Conservation (phyloP, 2,888 invertebrate genomes). For the Celastrina argiolus region DNA sequence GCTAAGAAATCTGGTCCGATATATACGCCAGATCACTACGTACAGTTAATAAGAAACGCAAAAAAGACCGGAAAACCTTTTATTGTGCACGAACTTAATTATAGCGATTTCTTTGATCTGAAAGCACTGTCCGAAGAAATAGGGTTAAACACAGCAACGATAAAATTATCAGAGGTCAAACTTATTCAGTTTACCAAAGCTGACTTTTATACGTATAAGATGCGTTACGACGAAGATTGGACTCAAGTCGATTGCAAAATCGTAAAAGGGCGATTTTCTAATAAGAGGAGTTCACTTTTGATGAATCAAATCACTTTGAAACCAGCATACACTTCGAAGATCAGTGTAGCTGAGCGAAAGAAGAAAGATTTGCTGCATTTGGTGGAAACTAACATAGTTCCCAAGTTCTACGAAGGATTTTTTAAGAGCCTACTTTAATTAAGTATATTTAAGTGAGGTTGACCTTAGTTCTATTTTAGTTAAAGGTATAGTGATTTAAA, state of each 20-base stretch:
- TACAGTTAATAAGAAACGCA: neutral
- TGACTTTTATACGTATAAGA: too few species aligned
- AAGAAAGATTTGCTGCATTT: conserved; percentile 32
- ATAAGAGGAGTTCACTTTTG: too few species aligned
- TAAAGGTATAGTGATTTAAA: neutral
- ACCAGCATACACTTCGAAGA: conserved; percentile 18
- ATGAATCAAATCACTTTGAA: conserved; percentile 7
- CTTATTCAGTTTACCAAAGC: too few species aligned
- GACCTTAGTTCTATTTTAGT: neutral
- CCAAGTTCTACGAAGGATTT: conserved; percentile 31
- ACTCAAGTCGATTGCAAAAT: too few species aligned
- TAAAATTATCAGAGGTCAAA: too few species aligned
- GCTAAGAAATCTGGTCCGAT: conserved; percentile 1
- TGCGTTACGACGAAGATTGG: too few species aligned
- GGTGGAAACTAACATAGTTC: conserved; percentile 32
- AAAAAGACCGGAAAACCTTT: neutral
- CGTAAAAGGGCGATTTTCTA: too few species aligned
- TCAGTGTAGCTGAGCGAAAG: conserved; percentile 27
- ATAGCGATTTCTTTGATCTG: too few species aligned
- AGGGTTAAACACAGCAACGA: too few species aligned
- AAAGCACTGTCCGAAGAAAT: too few species aligned
- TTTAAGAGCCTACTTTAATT: conserved; percentile 22
- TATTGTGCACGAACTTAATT: too few species aligned
- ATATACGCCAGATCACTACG: neutral
- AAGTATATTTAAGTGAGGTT: neutral